phyloP scores from a whole-genome alignment of 2,797 vertebrate genomes.

The Galagoides demidoff region DNA sequence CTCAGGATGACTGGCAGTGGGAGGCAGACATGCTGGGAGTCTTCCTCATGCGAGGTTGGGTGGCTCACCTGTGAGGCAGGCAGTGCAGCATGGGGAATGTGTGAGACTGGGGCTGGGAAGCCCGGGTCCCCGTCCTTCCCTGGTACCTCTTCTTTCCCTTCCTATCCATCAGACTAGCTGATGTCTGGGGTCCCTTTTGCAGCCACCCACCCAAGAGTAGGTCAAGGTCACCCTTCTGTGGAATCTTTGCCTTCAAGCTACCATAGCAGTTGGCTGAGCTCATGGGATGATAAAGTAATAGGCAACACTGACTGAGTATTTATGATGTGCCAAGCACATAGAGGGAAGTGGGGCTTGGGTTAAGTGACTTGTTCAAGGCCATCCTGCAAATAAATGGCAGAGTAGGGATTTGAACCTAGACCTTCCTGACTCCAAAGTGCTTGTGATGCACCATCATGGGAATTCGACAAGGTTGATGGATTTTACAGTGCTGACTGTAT shows the following conservation, averaged over 20 bases:
- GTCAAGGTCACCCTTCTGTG: not conserved
- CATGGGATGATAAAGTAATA: not conserved
- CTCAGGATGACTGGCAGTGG: not conserved
- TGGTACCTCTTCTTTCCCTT: not conserved
- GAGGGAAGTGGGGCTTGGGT: not conserved
- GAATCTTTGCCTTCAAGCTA: not conserved
- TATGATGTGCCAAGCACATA: not conserved
- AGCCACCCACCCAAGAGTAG: not conserved
- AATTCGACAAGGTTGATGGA: not conserved
- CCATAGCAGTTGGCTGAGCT: not conserved
- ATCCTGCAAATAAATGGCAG: not conserved
- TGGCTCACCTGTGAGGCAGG: rapidly evolving
- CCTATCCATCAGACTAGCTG: not conserved
- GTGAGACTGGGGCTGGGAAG: not conserved
- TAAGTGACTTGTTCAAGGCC: not conserved
- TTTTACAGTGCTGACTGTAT: not conserved
- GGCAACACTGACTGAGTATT: not conserved
- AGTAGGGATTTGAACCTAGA: not conserved
- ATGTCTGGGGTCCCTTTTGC: not conserved
- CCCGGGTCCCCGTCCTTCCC: not conserved
- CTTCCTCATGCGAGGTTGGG: not conserved
- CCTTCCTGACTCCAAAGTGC: not conserved
- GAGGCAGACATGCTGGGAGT: not conserved
- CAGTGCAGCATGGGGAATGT: no score
- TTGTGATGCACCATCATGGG: not conserved